phyloP scores from a whole-genome alignment of 2,888 invertebrate genomes.

The Polydrusus tereticollis region DNA sequence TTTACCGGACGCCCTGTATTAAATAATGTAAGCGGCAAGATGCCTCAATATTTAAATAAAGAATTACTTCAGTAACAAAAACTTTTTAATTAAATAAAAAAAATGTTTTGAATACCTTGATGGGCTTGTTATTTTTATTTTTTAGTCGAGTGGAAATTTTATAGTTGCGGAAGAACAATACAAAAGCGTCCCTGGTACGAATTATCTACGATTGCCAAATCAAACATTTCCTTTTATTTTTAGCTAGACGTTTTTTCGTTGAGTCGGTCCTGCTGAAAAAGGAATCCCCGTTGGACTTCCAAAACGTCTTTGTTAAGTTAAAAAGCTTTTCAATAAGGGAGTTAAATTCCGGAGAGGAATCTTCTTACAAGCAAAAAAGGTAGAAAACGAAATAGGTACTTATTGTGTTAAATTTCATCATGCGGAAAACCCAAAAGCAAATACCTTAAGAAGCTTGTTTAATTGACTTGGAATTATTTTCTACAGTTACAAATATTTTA shows the following conservation, averaged over 20 bases:
- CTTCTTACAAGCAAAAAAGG: conserved; percentile 15
- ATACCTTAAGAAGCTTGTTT: not conserved
- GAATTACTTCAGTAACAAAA: no score
- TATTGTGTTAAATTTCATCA: conserved; percentile 7
- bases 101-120: no score
- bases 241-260: not conserved
- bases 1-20: no score
- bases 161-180: no score
- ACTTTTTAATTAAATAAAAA: no score
- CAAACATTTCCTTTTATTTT: not conserved
- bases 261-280: conserved; percentile 14
- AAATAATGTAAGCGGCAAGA: no score
- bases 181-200: not conserved
- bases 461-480: no score
- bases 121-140: no score
- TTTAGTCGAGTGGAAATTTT: no score
- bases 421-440: not conserved
- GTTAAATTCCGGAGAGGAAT: conserved; percentile 8
- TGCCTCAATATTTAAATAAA: no score
- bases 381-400: conserved; percentile 6
- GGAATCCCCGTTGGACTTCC: conserved; percentile 1
- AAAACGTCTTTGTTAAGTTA: conserved; percentile 23
- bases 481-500: no score
- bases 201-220: not conserved
- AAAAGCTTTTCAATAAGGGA: conserved; percentile 20